A percentile compares a stretch with the other conserved stretches of the same genome.
Conservation (phyloP, 2,888 invertebrate species). For the Harpalus rubripes region DNA sequence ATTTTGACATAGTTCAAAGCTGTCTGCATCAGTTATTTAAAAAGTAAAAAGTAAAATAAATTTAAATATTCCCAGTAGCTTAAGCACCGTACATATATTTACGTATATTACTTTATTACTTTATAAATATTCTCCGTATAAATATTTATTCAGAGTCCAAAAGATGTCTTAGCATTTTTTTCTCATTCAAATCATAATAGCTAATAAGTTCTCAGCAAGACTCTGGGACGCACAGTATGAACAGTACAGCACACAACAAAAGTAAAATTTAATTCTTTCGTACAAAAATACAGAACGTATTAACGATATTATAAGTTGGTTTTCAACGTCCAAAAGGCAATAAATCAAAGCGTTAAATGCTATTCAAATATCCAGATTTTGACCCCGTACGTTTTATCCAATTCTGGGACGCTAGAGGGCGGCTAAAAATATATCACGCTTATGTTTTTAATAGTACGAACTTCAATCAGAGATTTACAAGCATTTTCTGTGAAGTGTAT, state of each 20-base stretch:
- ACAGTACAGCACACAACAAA: not conserved
- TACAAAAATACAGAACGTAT: conserved; percentile 39
- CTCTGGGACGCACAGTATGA: not conserved
- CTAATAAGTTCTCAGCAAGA: not conserved
- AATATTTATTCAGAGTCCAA: not conserved
- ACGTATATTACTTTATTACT: conserved; percentile 3
- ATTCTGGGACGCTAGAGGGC: too few species aligned
- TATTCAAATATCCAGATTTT: not conserved
- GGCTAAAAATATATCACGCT: too few species aligned
- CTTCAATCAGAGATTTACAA: too few species aligned
- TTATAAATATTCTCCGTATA: not conserved
- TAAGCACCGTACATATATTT: not conserved
- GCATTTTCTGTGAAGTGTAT: too few species aligned
- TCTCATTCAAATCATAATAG: not conserved
- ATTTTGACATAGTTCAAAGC: too few species aligned
- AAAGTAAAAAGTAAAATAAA: not conserved
- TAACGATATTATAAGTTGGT: conserved; percentile 49
- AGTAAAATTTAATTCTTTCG: not conserved
- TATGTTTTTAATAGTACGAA: too few species aligned
- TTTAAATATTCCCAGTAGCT: not conserved
- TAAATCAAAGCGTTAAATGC: conserved; percentile 6
- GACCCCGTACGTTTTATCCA: not conserved
- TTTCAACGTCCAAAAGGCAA: conserved; percentile 32
- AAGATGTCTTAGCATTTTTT: not conserved
- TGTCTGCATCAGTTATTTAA: not conserved